Conservation (phyloP, 1,140 invertebrate species). For the Drosophila chauvacae region DNA sequence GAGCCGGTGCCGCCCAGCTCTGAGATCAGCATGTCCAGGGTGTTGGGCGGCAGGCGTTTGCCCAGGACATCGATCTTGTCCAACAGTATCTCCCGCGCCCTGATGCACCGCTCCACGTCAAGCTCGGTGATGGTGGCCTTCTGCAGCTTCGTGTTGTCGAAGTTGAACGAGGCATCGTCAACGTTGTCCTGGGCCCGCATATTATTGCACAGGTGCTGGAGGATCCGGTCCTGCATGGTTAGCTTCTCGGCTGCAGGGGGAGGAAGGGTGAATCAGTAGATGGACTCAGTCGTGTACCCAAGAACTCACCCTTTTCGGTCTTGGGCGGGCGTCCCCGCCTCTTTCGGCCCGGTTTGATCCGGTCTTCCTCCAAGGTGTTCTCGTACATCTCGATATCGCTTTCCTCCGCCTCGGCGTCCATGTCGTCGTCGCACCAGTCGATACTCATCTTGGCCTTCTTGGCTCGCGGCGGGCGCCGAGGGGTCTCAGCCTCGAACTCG, state of each 20-base stretch:
- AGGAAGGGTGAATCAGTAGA: background rate
- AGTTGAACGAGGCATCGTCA: background rate
- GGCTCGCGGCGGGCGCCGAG: background rate
- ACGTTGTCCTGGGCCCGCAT: constrained; percentile 29
- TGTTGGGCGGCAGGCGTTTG: constrained; percentile 96
- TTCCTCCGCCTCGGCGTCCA: constrained; percentile 53
- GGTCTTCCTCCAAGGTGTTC: constrained; percentile 86
- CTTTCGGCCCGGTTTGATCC: constrained; percentile 87
- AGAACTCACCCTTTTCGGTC: constrained; percentile 85
- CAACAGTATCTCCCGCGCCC: constrained; percentile 94
- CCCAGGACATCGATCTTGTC: constrained; percentile 94
- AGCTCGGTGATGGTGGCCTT: constrained; percentile 44
- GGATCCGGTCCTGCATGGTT: constrained; percentile 62
- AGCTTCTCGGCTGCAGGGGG: constrained; percentile 45
- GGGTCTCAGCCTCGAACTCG: constrained; percentile 78
- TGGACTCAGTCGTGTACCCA: background rate
- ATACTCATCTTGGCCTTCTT: constrained; percentile 31
- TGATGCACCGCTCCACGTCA: constrained; percentile 86
- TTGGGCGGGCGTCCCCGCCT: constrained; percentile 76
- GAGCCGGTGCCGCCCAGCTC: constrained; percentile 96
- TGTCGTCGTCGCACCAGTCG: constrained; percentile 59
- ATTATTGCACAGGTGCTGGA: constrained; percentile 52
- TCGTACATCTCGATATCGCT: constrained; percentile 61
- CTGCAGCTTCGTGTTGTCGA: constrained; percentile 12
- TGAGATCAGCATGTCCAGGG: constrained; percentile 98